Evolutionary conservation across 2,113 vertebrate genomes (phyloP).

Genomic region (Ploceus nigricollis): DNA sequence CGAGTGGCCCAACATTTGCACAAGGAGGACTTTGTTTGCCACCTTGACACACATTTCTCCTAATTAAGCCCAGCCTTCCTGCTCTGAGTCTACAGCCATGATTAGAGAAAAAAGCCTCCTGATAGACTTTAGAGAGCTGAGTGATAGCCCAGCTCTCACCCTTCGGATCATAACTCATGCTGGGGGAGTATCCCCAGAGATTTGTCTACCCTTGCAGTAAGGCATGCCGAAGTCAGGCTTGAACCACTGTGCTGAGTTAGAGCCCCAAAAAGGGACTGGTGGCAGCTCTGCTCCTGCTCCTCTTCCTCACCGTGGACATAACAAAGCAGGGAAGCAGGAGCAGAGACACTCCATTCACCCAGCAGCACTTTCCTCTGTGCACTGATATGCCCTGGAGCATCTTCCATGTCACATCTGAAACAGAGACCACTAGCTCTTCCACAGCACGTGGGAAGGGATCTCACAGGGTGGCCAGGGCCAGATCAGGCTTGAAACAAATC

Average conservation of each 20-base stretch:
- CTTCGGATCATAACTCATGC: fast-evolving
- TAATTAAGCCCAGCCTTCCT: not conserved
- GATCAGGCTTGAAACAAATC: not conserved
- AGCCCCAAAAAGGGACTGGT: slow-evolving; percentile 9
- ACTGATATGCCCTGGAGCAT: not conserved
- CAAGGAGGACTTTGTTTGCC: not conserved
- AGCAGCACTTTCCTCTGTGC: not conserved
- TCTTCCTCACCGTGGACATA: slow-evolving; percentile 21
- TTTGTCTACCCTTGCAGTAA: not conserved
- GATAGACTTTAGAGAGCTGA: not conserved
- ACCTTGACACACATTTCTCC: not conserved
- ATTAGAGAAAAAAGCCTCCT: not conserved
- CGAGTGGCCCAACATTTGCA: not conserved
- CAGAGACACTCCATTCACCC: not conserved
- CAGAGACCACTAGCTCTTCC: not conserved
- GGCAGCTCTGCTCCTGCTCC: slow-evolving; percentile 10
- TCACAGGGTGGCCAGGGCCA: not conserved
- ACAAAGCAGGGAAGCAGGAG: slow-evolving; percentile 9
- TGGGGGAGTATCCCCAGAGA: fast-evolving
- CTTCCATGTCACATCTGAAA: fast-evolving
- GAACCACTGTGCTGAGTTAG: slow-evolving; percentile 49
- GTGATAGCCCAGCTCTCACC: fast-evolving
- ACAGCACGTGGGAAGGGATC: not conserved
- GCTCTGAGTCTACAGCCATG: not conserved
- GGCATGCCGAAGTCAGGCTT: slow-evolving; percentile 49